A percentile compares a stretch with the other conserved stretches of the same genome.
Conservation (phyloP, 2,797 vertebrate genomes). For the Echiichthys vipera region DNA sequence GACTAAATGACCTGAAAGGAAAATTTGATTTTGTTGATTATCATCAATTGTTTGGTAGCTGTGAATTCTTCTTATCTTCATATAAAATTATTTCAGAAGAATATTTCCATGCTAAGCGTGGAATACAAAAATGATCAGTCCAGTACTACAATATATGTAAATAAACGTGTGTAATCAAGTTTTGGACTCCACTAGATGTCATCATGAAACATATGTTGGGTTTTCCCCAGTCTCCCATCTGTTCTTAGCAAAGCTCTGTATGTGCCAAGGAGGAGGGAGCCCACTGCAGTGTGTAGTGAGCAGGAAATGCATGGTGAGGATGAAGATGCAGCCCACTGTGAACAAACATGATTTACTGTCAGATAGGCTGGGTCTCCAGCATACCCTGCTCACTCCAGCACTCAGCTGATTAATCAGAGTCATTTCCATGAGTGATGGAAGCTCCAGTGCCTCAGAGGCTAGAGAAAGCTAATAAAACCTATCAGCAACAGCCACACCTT, state of each 20-base stretch:
- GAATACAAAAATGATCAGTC: not conserved
- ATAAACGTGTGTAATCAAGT: slow-evolving; percentile 44
- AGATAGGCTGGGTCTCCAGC: slow-evolving; percentile 52
- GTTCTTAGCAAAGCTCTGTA: slow-evolving; percentile 48
- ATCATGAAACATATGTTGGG: slow-evolving; percentile 62
- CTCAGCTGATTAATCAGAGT: slow-evolving; percentile 82
- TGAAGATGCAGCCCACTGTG: slow-evolving; percentile 60
- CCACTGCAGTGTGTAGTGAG: slow-evolving; percentile 61
- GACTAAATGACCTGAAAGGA: slow-evolving; percentile 36
- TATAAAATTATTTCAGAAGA: not conserved
- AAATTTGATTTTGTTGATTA: slow-evolving; percentile 28
- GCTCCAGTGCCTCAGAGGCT: slow-evolving; percentile 47
- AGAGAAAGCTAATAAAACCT: slow-evolving; percentile 71
- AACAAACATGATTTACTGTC: slow-evolving; percentile 74
- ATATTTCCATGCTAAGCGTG: not conserved
- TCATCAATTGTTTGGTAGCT: slow-evolving; percentile 10
- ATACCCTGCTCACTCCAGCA: slow-evolving; percentile 58
- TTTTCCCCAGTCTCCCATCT: slow-evolving; percentile 67
- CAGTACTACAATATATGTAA: not conserved
- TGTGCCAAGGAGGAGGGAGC: slow-evolving; percentile 57
- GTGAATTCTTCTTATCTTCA: slow-evolving; percentile 2
- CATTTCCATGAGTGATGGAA: slow-evolving; percentile 79
- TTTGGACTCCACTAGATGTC: slow-evolving; percentile 67
- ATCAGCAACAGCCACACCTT: slow-evolving; percentile 55
- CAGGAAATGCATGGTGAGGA: slow-evolving; percentile 51